These are phyloP conservation scores for Subacronicta megacephala DNA, from an alignment of 2,888 invertebrate species.

Conservation along the genomic window DNA sequence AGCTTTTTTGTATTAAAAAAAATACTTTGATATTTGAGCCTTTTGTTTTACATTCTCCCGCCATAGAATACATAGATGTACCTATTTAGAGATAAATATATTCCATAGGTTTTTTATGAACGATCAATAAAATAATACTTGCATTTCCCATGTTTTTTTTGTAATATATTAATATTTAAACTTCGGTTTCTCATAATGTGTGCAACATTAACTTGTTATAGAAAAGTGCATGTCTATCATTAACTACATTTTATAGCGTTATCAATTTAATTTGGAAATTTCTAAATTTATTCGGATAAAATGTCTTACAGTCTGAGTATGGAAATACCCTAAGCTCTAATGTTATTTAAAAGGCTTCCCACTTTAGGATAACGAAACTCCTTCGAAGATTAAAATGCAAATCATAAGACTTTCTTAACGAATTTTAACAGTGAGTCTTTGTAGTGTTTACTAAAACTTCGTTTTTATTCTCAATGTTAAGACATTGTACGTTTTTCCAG, in stretches of 20 bases:
- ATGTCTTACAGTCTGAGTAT: no score
- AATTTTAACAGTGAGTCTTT: constrained; percentile 19
- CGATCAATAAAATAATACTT: constrained; percentile 6
- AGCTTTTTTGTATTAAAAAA: constrained; percentile 57
- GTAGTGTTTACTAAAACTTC: background rate
- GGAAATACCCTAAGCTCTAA: background rate
- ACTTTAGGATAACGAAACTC: background rate
- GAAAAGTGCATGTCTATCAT: constrained; percentile 29
- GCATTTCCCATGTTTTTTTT: no score
- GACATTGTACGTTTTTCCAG: constrained; percentile 65
- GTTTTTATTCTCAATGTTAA: constrained; percentile 8
- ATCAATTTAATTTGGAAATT: background rate
- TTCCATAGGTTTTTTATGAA: constrained; percentile 10
- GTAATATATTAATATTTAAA: constrained; percentile 35
- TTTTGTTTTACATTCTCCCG: constrained; percentile 33
- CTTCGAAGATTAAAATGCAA: background rate
- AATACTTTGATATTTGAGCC: constrained; percentile 27
- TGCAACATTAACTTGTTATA: constrained; percentile 45
- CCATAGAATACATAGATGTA: constrained; percentile 44
- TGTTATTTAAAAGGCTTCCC: background rate
- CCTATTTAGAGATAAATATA: constrained; percentile 41
- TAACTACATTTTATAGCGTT: background rate
- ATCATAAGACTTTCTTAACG: constrained; percentile 14
- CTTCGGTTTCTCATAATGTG: constrained; percentile 39
- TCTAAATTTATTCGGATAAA: background rate